These are phyloP conservation scores for Tipula helvola DNA, from an alignment of 2,888 invertebrate species.

Conservation along the genomic window DNA sequence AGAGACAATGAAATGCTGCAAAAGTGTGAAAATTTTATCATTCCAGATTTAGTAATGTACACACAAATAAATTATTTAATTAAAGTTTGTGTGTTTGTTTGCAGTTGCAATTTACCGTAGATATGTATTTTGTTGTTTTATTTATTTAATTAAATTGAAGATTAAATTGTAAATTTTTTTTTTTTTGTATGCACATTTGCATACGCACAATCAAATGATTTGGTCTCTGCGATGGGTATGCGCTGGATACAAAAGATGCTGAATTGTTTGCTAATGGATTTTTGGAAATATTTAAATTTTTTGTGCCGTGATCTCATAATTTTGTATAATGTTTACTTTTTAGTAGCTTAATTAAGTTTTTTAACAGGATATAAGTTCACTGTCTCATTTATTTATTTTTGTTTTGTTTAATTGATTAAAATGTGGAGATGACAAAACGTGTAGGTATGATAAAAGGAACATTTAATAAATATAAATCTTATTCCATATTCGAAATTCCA, in stretches of 20 bases:
- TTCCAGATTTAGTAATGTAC: background rate
- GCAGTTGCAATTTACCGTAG: background rate
- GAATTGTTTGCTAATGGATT: background rate
- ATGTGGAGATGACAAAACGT: too few species aligned
- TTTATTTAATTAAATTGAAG: background rate
- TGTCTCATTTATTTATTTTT: background rate
- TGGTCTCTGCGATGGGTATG: background rate
- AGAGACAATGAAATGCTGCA: background rate
- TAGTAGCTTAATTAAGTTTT: background rate
- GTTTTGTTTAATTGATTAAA: too few species aligned
- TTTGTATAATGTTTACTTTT: background rate
- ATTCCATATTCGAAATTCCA: too few species aligned
- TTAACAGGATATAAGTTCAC: background rate
- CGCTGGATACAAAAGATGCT: background rate
- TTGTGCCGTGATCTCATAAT: background rate
- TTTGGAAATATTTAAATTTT: background rate
- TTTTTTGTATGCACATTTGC: background rate
- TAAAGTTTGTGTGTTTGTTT: background rate
- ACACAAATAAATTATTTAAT: background rate
- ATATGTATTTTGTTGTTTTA: background rate
- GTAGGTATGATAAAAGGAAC: too few species aligned
- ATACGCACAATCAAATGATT: background rate
- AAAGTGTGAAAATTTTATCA: background rate
- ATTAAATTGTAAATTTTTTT: background rate
- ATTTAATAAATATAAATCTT: too few species aligned